Evolutionary conservation across 2,888 invertebrate genomes (phyloP), one percentile per base, ranked within the genome.

Genomic region (Gonocerus acuteangulatus): DNA sequence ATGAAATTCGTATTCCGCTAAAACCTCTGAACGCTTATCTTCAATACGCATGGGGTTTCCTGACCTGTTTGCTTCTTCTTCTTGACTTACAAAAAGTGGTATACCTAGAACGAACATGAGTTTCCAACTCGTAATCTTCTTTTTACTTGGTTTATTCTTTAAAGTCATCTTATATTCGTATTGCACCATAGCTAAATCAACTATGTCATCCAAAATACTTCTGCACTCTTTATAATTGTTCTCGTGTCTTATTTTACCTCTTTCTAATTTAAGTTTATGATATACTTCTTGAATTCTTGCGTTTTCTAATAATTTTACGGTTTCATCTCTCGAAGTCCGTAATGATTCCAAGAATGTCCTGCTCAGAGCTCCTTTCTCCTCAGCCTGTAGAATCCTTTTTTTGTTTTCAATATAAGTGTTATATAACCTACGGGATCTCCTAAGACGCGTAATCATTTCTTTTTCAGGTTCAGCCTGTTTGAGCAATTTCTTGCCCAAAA

Each of bases 381-480:
- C 48, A 61, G 79, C 75, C 39, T 80, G 77, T 3, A 80, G 15
- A 34, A 57, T 76, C 48, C 76, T 72, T 48, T 74, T 72, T 69
- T 80, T 76, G 69, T 82, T 82, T 52, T 77, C 74, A 1, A 77
- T 71, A 66, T 84, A 76, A 65, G 77, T 76, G 42, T 79, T 76
- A 36, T 79, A 80, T 67, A 82, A 79, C 51, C 80, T 76, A 58
- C 81, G 79, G 0, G 83, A 78, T 71, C 83, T 81, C 72, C 79
- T 79, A 62, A 85, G 73, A 73, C 82, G 82, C 36, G 79, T 78
- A 48, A 80, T 76, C 75, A 85, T 80, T 72, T 81, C 81, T 70
- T 83, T 84, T 69, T 85, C 85, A 71, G 81, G 83, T 47, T 78
- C 75, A 0, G 83, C 82, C 63, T 84, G 77, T 68, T 80, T 80